Percentiles rank a stretch among this genome's conserved stretches.
Conservation (phyloP, 2,113 vertebrate genomes). For the Scalopus aquaticus region DNA sequence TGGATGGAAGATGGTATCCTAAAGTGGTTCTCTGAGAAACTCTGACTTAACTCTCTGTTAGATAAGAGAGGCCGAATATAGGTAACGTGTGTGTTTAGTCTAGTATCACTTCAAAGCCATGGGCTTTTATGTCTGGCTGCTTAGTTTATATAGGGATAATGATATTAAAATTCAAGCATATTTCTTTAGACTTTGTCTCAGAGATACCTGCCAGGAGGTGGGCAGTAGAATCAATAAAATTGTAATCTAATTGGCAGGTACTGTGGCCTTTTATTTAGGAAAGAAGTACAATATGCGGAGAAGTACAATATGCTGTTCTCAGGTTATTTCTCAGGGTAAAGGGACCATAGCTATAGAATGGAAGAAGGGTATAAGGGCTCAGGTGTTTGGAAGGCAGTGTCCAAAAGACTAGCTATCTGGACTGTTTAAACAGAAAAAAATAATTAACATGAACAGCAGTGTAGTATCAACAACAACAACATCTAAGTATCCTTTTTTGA, state of each 20-base stretch:
- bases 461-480: background rate
- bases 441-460: background rate
- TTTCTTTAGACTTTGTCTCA: background rate
- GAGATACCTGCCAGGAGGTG: background rate
- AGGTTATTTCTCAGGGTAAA: background rate
- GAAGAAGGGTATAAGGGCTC: background rate
- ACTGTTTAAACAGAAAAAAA: background rate
- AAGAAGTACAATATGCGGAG: background rate
- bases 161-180: background rate
- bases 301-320: background rate
- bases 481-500: background rate
- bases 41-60: background rate
- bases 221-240: background rate
- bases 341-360: background rate
- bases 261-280: background rate
- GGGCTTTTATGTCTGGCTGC: background rate
- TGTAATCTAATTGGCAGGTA: background rate
- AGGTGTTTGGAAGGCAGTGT: background rate
- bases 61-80: background rate
- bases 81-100: background rate
- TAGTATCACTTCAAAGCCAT: background rate
- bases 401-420: background rate
- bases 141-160: background rate
- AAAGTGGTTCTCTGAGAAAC: slow-evolving; percentile 28
- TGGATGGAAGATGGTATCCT: background rate